Evolutionary conservation across 2,888 invertebrate species (phyloP), one percentile per base, ranked within the genome.

Genomic region (Idaea aversata): DNA sequence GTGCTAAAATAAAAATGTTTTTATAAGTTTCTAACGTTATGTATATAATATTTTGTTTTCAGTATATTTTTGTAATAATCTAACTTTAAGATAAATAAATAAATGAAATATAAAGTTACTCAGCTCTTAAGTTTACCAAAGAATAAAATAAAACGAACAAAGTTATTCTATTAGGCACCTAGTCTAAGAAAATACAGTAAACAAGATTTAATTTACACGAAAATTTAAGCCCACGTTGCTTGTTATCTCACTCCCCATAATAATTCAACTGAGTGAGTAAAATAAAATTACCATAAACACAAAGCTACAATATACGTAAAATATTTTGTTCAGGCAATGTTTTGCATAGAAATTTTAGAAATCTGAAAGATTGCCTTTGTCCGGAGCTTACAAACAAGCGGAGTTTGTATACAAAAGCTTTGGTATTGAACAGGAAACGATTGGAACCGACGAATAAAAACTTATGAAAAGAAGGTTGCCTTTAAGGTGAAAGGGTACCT

Each of bases 271-370:
- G 47, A 47, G 47, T 47, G 67, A 72, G 74, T 76, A 77, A 82
- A 79, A 80, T 80, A 78, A 85, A 83, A 88, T 86, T 85, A 85
- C 80, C 83, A 86, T 86, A 79, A 83, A 74, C 79, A 87, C 86
- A 88, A 86, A 86, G 85, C 82, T 82, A 84, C 81, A 82, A 83
- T 84, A 79, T 75, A 82, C 76, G 76, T 81, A 84, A 47, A 85
- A 85, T 88, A 88, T 90, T 89, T 87, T 87, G 81, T 81, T 83
- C 78, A 70, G 74, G 72, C 79, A 85, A 81, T 86, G 78, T 84
- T 88, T 89, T 87, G 86, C 87, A 88, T 85, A 82, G 84, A 84
- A 88, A 87, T 88, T 82, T 82, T 85, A 82, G 84, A 84, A 88
- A 87, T 88, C 82, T 82, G 78, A 74, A 76, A 83, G 82, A 88